A percentile compares a stretch with the other conserved stretches of the same genome.
phyloP scores from a whole-genome alignment of 2,797 vertebrate species.

The Amniataba percoides region DNA sequence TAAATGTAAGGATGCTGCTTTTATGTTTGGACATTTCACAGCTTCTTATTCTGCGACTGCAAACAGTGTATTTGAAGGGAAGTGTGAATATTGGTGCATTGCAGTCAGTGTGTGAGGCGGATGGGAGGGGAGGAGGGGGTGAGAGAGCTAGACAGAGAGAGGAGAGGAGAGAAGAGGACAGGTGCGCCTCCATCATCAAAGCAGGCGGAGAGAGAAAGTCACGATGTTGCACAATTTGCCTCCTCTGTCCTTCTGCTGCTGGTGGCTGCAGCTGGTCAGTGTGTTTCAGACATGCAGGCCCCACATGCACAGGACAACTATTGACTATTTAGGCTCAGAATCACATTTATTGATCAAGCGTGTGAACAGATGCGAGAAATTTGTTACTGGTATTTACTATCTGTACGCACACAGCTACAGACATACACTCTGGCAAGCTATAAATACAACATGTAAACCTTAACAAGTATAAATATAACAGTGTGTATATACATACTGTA shows the following conservation, averaged over 20 bases:
- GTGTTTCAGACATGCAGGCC: background rate
- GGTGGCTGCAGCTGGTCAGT: conserved; percentile 39
- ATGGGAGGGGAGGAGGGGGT: conserved; percentile 39
- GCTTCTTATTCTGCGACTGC: background rate
- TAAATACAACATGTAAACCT: too few relatives aligned
- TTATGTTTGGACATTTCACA: background rate
- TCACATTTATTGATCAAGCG: too few relatives aligned
- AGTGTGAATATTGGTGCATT: conserved; percentile 83
- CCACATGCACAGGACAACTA: background rate
- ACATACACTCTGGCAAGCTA: too few relatives aligned
- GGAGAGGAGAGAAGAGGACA: conserved; percentile 49
- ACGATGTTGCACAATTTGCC: conserved; percentile 48
- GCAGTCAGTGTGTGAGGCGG: conserved; percentile 77
- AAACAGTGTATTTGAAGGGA: background rate
- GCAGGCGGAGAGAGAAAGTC: conserved; percentile 52
- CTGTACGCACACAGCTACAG: too few relatives aligned
- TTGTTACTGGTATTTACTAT: too few relatives aligned
- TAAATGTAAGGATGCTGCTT: background rate
- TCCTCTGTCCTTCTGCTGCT: conserved; percentile 46
- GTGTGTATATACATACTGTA: too few relatives aligned
- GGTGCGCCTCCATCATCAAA: conserved; percentile 59
- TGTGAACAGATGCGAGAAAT: too few relatives aligned
- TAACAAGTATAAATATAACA: too few relatives aligned
- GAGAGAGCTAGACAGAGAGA: conserved; percentile 9
- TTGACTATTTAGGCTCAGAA: background rate